phyloP scores from a whole-genome alignment of 2,797 vertebrate genomes.

The Trachurus trachurus region DNA sequence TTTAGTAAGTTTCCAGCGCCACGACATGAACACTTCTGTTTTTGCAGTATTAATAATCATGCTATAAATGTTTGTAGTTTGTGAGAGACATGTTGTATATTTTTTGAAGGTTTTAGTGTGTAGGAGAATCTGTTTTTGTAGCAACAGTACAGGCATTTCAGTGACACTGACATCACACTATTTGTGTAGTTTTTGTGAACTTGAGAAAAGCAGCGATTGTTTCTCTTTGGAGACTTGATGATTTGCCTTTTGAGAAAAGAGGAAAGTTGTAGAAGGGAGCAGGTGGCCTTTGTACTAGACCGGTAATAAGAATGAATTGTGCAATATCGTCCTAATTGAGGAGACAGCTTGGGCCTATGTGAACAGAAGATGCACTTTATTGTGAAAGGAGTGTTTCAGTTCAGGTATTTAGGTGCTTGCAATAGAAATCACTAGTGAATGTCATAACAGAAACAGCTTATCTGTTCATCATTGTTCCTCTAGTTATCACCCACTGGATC shows the following conservation, averaged over 20 bases:
- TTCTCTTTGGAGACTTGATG: conserved; percentile 47
- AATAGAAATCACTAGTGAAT: conserved; percentile 73
- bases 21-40: conserved; percentile 51
- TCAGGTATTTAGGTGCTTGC: conserved; percentile 65
- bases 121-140: conserved; percentile 52
- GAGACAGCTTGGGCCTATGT: conserved; percentile 39
- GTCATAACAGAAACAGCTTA: conserved; percentile 67
- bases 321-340: conserved; percentile 58
- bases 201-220: conserved; percentile 42
- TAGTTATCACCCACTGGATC: conserved; percentile 60
- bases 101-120: conserved; percentile 59
- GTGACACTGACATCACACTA: conserved; percentile 49
- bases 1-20: conserved; percentile 38
- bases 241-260: conserved; percentile 56
- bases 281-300: conserved; percentile 56
- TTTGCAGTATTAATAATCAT: conserved; percentile 50
- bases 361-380: conserved; percentile 79
- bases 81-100: conserved; percentile 65
- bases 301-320: conserved; percentile 48
- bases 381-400: conserved; percentile 54
- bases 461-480: conserved; percentile 56
- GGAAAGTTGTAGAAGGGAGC: conserved; percentile 35
- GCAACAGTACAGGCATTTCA: conserved; percentile 40
- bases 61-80: conserved; percentile 67
- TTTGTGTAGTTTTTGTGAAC: conserved; percentile 56